Evolutionary conservation across 2,888 invertebrate species (phyloP), one percentile per base, ranked within the genome.

Genomic region (Tenthredo notha): DNA sequence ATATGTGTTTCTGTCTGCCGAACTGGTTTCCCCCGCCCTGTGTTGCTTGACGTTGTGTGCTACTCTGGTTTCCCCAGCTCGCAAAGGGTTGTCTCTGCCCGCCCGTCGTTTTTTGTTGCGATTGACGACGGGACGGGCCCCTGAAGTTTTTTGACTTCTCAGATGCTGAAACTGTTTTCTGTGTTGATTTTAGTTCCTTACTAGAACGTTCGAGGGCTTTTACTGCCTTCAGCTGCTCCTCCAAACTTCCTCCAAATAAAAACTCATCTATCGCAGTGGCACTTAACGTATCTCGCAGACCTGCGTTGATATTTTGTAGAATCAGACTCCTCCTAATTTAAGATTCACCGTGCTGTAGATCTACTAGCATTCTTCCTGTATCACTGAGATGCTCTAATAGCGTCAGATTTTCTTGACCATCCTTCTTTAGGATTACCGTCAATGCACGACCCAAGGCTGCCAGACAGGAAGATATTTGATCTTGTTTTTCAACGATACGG

Each of bases 401-500:
- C 0, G 9, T 12, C 10, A 65, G 12, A 10, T 65, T 65, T 65
- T 65, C 65, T 25, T 29, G 7, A 12, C 25, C 21, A 12, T 25
- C 25, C 29, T 65, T 12, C 9, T 65, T 65, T n/a, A 65, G 21
- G 21, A 65, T 65, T 12, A 65, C 7, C 7, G 65, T 65, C 9
- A 65, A 7, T 10, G 65, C 58, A 37, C 33, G 47, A 29, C 25
- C 37, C 21, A 83, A 1, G 1, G 85, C 86, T 18, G 85, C 74
- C 0, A 87, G 29, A 15, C 77, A 33, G 21, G 85, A 84, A 10
- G 84, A 37, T 18, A 86, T 80, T 2, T 84, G 61, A 0, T 40
- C 61, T 25, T 86, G 85, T 40, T 87, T 87, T 29, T 86, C 86
- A 4, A 85, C 25, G 50, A 87, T 87, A 0, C 87, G 75, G 4